A percentile compares a stretch with the other conserved stretches of the same genome.
phyloP scores from a whole-genome alignment of 2,797 vertebrate genomes.

The Lutjanus campechanus region DNA sequence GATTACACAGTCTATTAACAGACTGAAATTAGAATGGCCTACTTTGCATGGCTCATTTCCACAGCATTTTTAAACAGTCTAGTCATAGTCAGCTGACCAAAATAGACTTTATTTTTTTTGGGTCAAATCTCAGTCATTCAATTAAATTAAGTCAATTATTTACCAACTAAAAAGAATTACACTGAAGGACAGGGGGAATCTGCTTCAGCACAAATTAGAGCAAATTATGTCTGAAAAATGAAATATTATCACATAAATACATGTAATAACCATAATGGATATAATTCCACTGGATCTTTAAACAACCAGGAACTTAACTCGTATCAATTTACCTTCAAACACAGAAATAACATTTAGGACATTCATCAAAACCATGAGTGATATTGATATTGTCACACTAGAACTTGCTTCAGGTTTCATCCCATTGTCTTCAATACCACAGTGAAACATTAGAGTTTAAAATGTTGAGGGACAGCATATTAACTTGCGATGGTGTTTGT shows the following conservation, averaged over 20 bases:
- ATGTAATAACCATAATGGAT: neutral
- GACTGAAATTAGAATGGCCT: constrained; percentile 54
- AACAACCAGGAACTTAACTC: neutral
- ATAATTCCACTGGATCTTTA: neutral
- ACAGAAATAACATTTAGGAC: neutral
- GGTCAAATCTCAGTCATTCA: neutral
- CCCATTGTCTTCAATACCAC: neutral
- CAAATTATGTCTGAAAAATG: neutral
- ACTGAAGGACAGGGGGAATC: neutral
- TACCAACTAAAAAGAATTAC: neutral
- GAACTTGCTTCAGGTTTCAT: constrained; percentile 10
- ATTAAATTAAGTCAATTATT: neutral
- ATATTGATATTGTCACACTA: neutral
- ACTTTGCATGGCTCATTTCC: constrained; percentile 52
- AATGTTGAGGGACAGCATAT: neutral
- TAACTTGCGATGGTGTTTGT: neutral
- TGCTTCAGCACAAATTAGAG: neutral
- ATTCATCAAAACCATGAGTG: neutral
- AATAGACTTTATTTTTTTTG: constrained; percentile 4
- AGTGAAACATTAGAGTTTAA: constrained; percentile 11
- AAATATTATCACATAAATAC: neutral
- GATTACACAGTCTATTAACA: constrained; percentile 50
- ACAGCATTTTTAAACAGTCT: constrained; percentile 36
- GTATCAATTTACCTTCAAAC: neutral
- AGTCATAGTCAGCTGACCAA: constrained; percentile 34